Conservation (phyloP, 2,888 invertebrate genomes). For the Drosophila subquinaria region DNA sequence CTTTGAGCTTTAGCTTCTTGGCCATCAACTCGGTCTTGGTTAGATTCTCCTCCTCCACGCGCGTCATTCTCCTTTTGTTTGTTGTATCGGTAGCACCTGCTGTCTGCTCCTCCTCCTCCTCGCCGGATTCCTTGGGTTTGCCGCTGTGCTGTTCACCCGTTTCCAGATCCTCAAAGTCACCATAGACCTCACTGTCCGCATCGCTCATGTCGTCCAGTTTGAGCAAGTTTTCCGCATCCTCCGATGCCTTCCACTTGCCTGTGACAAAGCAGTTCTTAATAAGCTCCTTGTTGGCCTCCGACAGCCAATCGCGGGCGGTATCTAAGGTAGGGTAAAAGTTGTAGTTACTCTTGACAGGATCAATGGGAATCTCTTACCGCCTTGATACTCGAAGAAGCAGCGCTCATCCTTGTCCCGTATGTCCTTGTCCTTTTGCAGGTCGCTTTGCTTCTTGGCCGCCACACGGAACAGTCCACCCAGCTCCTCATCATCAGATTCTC, state of each 20-base stretch:
- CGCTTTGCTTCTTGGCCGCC: slow-evolving; percentile 89
- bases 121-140: slow-evolving; percentile 46
- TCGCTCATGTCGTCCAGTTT: slow-evolving; percentile 92
- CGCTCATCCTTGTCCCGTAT: slow-evolving; percentile 90
- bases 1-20: slow-evolving; percentile 96
- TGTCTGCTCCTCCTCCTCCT: slow-evolving; percentile 18
- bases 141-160: slow-evolving; percentile 90
- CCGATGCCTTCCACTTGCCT: slow-evolving; percentile 95
- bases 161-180: slow-evolving; percentile 98
- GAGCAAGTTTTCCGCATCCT: slow-evolving; percentile 94
- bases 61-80: slow-evolving; percentile 82
- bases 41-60: slow-evolving; percentile 86
- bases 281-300: slow-evolving; percentile 87
- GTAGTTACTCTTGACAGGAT: not conserved
- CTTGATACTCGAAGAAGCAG: slow-evolving; percentile 88
- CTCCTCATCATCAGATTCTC: slow-evolving; percentile 89
- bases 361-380: slow-evolving; percentile 77
- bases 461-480: slow-evolving; percentile 94
- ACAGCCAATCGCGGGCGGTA: slow-evolving; percentile 80
- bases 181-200: slow-evolving; percentile 93
- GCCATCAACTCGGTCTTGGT: slow-evolving; percentile 88
- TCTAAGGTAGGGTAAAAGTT: slow-evolving; percentile 39
- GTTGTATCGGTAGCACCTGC: not conserved
- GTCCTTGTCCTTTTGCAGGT: slow-evolving; percentile 89
- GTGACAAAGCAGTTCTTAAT: slow-evolving; percentile 97